These are phyloP conservation scores for Tor tambroides DNA, from an alignment of 2,113 vertebrate genomes.

Conservation along the genomic window DNA sequence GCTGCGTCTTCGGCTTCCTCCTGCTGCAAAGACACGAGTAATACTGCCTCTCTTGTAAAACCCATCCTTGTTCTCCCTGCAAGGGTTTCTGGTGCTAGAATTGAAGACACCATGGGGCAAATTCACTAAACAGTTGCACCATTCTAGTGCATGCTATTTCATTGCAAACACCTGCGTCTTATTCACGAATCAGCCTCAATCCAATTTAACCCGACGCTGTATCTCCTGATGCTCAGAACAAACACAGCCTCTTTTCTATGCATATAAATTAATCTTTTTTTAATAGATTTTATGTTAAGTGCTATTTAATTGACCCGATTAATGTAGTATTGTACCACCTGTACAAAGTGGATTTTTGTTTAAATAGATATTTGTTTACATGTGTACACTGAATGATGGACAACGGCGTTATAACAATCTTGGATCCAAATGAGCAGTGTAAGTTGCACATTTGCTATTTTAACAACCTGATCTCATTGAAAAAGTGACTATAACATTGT, in stretches of 20 bases:
- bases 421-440: no score
- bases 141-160: background rate
- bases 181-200: background rate
- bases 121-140: conserved; percentile 1
- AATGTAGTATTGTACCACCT: no score
- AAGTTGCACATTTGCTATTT: no score
- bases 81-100: conserved; percentile 1
- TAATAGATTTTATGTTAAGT: no score
- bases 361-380: no score
- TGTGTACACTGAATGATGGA: no score
- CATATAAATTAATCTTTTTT: background rate
- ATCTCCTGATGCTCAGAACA: background rate
- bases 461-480: no score
- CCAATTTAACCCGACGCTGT: background rate
- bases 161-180: background rate
- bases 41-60: conserved; percentile 19
- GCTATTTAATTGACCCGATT: no score
- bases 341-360: no score
- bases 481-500: no score
- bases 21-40: background rate
- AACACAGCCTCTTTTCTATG: background rate
- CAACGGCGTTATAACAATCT: no score
- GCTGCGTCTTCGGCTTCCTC: background rate
- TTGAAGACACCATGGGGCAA: background rate
- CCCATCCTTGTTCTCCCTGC: background rate